Base-by-base conservation (phyloP, 2,888 invertebrate genomes). In the Drosophila kambysellisi region DNA sequence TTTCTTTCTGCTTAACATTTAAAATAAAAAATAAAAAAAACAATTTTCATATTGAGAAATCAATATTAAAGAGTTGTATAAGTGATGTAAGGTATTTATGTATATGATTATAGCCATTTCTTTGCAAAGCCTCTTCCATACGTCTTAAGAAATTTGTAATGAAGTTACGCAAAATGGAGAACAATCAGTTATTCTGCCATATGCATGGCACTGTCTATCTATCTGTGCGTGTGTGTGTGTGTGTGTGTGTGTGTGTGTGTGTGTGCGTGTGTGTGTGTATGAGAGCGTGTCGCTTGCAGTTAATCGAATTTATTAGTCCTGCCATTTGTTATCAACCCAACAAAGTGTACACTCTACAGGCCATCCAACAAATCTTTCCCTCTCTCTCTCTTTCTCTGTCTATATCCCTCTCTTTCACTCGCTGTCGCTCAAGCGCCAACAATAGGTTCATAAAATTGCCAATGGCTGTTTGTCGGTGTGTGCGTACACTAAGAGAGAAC, bases 241-340 rank as follows among this genome's bases (percentile, higher is more conserved):
- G 50, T 29, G 71, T 46, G 46, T 57, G 43, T 9, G 29, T 5
- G 25, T 25, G 15, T 32, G 4, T 17, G 30, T 9, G 30, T 37
- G 29, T 30, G 46, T 12, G 41, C 25, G 46, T 51, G 41, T 52
- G 32, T 35, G 46, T 29, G 72, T 41, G 53, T n/a, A 56, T 46
- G 43, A 41, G 46, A 64, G 76, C 64, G 66, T 68, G 63, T 75
- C 70, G 59, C 77, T 69, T 69, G 86, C 83, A 85, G 87, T 79
- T 89, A 85, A 85, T 85, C 84, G 85, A 85, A 85, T 85, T 89
- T 89, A 89, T 85, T 89, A 82, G 88, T 72, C 30, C 79, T 69
- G 75, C 71, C 75, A 82, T 80, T 80, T 79, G 80, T 80, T 80
- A 79, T 80, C 68, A 77, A 70, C 62, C 51, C 66, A 82, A 79